Evolutionary conservation across 2,797 vertebrate species (phyloP), one percentile per base, ranked within the genome.

Genomic region (Gymnoscopelus microlampas): DNA sequence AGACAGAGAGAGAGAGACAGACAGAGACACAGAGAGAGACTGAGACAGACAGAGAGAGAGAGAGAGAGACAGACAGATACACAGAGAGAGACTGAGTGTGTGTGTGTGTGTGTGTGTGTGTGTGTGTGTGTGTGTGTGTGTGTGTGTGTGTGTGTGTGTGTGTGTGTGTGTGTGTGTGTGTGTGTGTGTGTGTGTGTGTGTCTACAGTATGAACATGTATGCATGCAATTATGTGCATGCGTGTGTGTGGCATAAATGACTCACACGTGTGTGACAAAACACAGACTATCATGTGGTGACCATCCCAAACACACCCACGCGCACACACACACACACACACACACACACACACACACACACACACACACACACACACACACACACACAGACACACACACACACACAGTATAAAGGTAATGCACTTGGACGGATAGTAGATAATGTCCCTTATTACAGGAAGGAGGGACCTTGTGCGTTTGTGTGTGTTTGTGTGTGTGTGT

Each of bases 381-480:
- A 58, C 15, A 58, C 9, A 61, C 26, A 54, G 4, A n/a, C 13
- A 47, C 47, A 8, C 13, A 48, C 48, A 29, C 48, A 56, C 23
- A 58, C 12, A 50, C 73, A 19, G 14, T 15, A 15, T 55, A 23
- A 51, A 51, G 13, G n/a, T 81, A 86, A 84, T 84, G 75, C 73
- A 83, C 70, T 63, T 66, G 62, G 53, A 70, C 68, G 68, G 58
- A 58, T 50, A 58, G 15, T 48, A 80, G 84, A 86, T 83, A 86
- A 81, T 80, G 76, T 76, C 73, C 53, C 71, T 12, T 48, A 44
- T 50, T 32, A 59, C 65, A n/a, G 65, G 44, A 67, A 15, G 59
- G 49, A n/a, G 49, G 49, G 49, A 51, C 49, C 5, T 51, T 9
- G 57, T 6, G 44, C 7, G 13, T 13, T 26, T 24, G 24, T 7